Conservation (phyloP, 2,797 vertebrate species). For the Aselliscus stoliczkanus region DNA sequence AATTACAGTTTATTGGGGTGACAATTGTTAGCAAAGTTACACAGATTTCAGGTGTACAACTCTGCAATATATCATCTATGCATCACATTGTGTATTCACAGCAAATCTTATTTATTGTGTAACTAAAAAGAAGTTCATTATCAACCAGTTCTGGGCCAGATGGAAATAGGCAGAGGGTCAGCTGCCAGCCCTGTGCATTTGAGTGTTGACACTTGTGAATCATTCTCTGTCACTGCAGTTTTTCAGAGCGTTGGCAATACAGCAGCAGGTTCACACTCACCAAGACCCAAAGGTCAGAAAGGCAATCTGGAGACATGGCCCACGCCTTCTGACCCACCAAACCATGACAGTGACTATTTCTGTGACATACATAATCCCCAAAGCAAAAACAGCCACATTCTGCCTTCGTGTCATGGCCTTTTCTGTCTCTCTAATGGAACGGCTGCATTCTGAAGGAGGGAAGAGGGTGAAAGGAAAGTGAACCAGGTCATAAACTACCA, state of each 20-base stretch:
- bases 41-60: no score
- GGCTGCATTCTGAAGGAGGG: background rate
- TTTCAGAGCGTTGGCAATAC: background rate
- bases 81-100: background rate
- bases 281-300: background rate
- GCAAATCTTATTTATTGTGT: constrained; percentile 17
- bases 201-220: constrained; percentile 22
- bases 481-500: background rate
- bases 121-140: constrained; percentile 47
- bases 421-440: background rate
- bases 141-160: constrained; percentile 35
- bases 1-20: no score
- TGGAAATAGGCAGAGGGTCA: constrained; percentile 33
- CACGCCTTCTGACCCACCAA: background rate
- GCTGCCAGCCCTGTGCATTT: background rate
- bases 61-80: no score
- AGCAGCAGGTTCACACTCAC: background rate
- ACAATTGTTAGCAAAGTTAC: no score
- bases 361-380: background rate
- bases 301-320: background rate
- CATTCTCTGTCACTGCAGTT: background rate
- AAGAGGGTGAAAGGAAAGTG: background rate
- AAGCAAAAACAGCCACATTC: background rate
- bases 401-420: background rate
- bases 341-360: background rate